Conservation (phyloP, 2,797 vertebrate genomes). For the Rhinichthys osculus region DNA sequence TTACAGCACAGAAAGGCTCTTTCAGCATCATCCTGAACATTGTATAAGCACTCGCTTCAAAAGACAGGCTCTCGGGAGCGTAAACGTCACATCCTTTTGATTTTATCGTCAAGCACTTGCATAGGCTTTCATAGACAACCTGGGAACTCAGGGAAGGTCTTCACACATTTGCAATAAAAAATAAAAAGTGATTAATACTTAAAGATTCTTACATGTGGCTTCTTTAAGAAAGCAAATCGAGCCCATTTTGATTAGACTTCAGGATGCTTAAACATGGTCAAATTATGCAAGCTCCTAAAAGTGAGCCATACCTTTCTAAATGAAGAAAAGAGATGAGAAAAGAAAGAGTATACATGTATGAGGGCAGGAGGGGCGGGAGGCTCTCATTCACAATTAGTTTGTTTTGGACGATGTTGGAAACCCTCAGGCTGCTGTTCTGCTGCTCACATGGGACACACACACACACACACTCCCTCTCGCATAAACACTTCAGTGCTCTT, state of each 20-base stretch:
- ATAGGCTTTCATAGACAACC: neutral
- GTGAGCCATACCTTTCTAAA: neutral
- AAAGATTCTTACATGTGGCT: neutral
- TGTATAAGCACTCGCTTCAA: no score
- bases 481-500: neutral
- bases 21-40: no score
- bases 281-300: neutral
- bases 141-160: neutral
- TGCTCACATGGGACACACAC: slow-evolving; percentile 5
- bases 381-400: slow-evolving; percentile 41
- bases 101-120: neutral
- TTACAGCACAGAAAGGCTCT: no score
- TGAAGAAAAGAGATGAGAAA: neutral
- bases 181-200: neutral
- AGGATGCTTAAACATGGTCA: neutral
- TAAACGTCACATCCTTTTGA: no score
- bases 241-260: neutral
- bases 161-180: neutral
- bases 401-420: slow-evolving; percentile 38
- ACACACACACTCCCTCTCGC: neutral
- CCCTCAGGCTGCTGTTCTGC: slow-evolving; percentile 30
- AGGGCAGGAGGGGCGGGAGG: slow-evolving; percentile 9
- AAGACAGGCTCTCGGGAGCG: no score
- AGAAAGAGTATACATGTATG: neutral
- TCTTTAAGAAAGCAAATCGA: neutral